These are phyloP conservation scores for Girardinichthys multiradiatus DNA, from an alignment of 2,113 vertebrate genomes.

Conservation along the genomic window DNA sequence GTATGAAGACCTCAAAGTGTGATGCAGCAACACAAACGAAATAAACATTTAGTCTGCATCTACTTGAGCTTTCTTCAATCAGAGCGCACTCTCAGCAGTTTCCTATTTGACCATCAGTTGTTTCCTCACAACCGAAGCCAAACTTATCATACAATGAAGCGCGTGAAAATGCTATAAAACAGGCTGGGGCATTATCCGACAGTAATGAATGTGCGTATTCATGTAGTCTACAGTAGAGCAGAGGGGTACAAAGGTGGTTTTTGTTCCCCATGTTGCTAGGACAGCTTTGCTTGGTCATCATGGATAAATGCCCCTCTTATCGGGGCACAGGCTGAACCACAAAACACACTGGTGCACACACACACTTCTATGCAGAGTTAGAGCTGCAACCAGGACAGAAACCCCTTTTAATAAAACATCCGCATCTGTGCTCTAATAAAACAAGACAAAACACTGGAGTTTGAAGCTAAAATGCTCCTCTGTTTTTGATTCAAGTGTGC, in stretches of 20 bases:
- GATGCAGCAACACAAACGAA: not conserved
- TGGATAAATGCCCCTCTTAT: slow-evolving; percentile 76
- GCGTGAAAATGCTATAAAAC: slow-evolving; percentile 43
- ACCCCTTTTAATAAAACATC: not conserved
- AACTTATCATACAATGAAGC: slow-evolving; percentile 29
- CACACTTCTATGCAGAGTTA: not conserved
- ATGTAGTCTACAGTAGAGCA: slow-evolving; percentile 55
- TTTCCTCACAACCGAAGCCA: slow-evolving; percentile 6
- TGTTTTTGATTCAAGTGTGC: slow-evolving; percentile 3
- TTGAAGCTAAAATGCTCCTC: not conserved
- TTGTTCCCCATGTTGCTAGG: slow-evolving; percentile 64
- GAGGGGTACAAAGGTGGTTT: slow-evolving; percentile 66
- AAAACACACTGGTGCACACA: slow-evolving; percentile 11
- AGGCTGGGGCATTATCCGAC: slow-evolving; percentile 34
- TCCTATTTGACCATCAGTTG: not conserved
- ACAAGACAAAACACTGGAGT: not conserved
- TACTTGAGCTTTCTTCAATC: not conserved
- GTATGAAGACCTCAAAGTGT: not conserved
- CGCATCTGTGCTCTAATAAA: not conserved
- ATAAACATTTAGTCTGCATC: not conserved
- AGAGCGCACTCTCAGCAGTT: slow-evolving; percentile 7
- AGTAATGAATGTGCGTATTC: slow-evolving; percentile 60
- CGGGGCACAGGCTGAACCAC: slow-evolving; percentile 32
- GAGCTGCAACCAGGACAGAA: not conserved
- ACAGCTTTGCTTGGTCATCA: slow-evolving; percentile 72